Evolutionary conservation across 2,888 invertebrate genomes (phyloP).

Genomic region (Acanthosepion lycidas): DNA sequence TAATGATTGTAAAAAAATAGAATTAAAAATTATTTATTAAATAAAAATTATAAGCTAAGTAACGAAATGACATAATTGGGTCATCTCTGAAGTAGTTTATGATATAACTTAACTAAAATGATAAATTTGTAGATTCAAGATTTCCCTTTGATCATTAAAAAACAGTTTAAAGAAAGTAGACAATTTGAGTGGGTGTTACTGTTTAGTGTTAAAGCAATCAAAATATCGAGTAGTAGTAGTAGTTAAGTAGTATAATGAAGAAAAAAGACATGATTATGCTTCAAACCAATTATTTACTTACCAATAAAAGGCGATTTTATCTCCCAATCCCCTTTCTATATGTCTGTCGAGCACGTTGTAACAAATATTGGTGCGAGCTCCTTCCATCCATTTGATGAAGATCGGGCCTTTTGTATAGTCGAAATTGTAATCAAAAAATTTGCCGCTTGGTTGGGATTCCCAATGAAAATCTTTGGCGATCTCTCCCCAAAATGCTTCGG

Average conservation of each 20-base stretch:
- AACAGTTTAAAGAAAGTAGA: too few relatives aligned
- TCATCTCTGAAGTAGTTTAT: too few relatives aligned
- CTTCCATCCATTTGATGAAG: constrained; percentile 95
- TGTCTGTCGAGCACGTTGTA: constrained; percentile 96
- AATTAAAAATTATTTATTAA: too few relatives aligned
- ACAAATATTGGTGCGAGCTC: constrained; percentile 93
- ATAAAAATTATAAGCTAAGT: too few relatives aligned
- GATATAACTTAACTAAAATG: too few relatives aligned
- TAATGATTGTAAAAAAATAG: too few relatives aligned
- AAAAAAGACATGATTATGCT: background rate
- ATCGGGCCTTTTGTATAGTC: constrained; percentile 90
- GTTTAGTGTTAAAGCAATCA: background rate
- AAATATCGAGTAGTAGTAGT: background rate
- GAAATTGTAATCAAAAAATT: constrained; percentile 93
- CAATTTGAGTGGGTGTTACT: background rate
- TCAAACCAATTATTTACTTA: constrained; percentile 77
- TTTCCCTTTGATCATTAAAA: too few relatives aligned
- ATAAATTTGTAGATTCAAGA: too few relatives aligned
- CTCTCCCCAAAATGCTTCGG: constrained; percentile 93
- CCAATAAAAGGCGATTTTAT: constrained; percentile 96
- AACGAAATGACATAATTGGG: too few relatives aligned
- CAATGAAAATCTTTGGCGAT: constrained; percentile 95
- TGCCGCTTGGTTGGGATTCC: constrained; percentile 80
- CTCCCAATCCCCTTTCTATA: constrained; percentile 89
- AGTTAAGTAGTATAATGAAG: background rate